phyloP scores from a whole-genome alignment of 2,797 vertebrate genomes.

The Rhinogobio ventralis region DNA sequence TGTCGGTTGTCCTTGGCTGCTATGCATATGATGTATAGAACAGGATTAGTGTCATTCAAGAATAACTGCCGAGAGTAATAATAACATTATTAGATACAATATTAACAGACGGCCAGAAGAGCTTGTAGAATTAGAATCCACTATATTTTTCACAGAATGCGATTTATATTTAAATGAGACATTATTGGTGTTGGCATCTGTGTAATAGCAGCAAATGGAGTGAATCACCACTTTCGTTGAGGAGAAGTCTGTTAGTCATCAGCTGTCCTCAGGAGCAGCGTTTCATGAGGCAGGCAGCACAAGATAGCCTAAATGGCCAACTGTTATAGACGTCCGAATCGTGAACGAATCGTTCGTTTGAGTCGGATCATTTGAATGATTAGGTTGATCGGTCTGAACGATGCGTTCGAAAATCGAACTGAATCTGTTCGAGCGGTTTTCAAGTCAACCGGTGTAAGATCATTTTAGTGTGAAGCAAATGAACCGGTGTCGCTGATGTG shows the following conservation, averaged over 20 bases:
- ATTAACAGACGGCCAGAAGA: background rate
- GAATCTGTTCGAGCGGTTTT: background rate
- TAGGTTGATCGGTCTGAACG: background rate
- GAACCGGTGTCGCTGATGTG: background rate
- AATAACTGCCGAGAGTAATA: background rate
- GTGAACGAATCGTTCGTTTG: background rate
- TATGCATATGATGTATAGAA: background rate
- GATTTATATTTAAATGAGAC: background rate
- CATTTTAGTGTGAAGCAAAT: background rate
- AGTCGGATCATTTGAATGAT: conserved; percentile 15
- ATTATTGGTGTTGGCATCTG: background rate
- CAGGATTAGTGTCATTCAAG: background rate
- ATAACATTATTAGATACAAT: background rate
- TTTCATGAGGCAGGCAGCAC: background rate
- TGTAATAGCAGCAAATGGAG: background rate
- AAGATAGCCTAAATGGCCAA: background rate
- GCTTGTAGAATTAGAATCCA: background rate
- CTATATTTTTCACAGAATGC: background rate
- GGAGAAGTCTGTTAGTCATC: background rate
- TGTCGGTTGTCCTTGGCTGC: background rate
- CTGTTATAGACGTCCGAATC: background rate
- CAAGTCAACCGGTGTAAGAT: background rate
- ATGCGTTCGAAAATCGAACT: background rate
- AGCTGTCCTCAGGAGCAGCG: background rate
- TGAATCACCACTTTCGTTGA: background rate